phyloP scores from a whole-genome alignment of 2,797 vertebrate genomes.

The Decapterus maruadsi region DNA sequence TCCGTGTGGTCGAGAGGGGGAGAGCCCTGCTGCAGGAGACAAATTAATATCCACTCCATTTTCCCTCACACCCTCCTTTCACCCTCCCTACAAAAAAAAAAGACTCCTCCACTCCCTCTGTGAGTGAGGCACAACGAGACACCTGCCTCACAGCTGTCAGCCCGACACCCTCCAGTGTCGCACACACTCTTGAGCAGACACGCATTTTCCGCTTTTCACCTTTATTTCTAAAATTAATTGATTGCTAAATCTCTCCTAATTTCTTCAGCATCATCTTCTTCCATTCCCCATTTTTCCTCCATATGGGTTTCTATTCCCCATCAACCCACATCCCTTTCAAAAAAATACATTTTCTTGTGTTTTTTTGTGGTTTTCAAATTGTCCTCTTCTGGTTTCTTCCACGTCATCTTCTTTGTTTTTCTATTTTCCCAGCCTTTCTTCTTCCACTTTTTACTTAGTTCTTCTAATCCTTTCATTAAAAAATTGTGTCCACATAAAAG shows the following conservation, averaged over 20 bases:
- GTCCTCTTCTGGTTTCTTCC: background rate
- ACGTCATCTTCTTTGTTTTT: background rate
- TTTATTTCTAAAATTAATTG: slow-evolving; percentile 7
- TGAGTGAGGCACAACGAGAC: slow-evolving; percentile 59
- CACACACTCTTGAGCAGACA: background rate
- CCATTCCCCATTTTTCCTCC: no score
- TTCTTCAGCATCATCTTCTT: background rate
- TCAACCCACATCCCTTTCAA: background rate
- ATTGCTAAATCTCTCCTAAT: background rate
- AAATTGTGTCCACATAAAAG: background rate
- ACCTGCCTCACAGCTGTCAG: slow-evolving; percentile 82
- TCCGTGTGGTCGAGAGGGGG: slow-evolving; percentile 77
- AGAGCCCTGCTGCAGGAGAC: slow-evolving; percentile 68
- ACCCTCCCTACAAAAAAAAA: background rate
- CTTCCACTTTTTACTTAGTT: background rate
- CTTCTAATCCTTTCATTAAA: background rate
- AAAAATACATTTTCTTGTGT: background rate
- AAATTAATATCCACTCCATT: slow-evolving; percentile 83
- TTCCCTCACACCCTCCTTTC: slow-evolving; percentile 44
- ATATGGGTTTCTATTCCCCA: background rate
- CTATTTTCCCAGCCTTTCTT: background rate
- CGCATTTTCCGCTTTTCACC: slow-evolving; percentile 6
- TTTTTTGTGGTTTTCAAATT: background rate
- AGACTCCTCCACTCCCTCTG: background rate
- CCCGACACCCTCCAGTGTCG: slow-evolving; percentile 24